Percentiles rank a stretch among this genome's conserved stretches.
Evolutionary conservation across 1,140 invertebrate genomes (phyloP).

Genomic region (Chymomyza costata): DNA sequence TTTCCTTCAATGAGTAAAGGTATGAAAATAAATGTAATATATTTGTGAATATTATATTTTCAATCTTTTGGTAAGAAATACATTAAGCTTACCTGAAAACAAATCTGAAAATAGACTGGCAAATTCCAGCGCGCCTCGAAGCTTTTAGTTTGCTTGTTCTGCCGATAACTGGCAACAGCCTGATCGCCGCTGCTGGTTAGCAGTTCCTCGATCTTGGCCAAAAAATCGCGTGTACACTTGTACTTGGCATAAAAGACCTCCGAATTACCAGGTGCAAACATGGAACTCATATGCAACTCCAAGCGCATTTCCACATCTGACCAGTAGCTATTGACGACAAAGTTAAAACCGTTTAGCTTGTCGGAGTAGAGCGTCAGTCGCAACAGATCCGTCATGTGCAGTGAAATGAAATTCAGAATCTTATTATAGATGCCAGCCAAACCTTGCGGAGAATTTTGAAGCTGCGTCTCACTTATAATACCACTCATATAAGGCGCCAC

Average conservation of each 20-base stretch:
- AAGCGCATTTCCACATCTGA: constrained; percentile 87
- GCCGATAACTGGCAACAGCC: constrained; percentile 75
- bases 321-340: constrained; percentile 93
- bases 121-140: constrained; percentile 94
- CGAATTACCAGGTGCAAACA: constrained; percentile 94
- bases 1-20: constrained; percentile 81
- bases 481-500: constrained; percentile 83
- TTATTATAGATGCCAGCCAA: constrained; percentile 85
- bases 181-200: constrained; percentile 78
- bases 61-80: too few relatives aligned
- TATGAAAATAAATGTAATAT: neutral
- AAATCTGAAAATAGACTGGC: constrained; percentile 95
- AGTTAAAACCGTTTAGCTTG: constrained; percentile 87
- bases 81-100: constrained; percentile 82
- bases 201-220: constrained; percentile 83
- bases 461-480: constrained; percentile 84
- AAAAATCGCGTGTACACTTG: constrained; percentile 86
- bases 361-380: constrained; percentile 79
- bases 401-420: constrained; percentile 83
- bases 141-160: constrained; percentile 81
- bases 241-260: constrained; percentile 91
- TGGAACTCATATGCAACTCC: constrained; percentile 84
- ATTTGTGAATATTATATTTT: neutral
- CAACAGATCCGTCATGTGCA: constrained; percentile 79
- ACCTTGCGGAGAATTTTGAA: constrained; percentile 83